These are phyloP conservation scores for Hyles vespertilio DNA, from an alignment of 1,140 invertebrate genomes.

Conservation along the genomic window DNA sequence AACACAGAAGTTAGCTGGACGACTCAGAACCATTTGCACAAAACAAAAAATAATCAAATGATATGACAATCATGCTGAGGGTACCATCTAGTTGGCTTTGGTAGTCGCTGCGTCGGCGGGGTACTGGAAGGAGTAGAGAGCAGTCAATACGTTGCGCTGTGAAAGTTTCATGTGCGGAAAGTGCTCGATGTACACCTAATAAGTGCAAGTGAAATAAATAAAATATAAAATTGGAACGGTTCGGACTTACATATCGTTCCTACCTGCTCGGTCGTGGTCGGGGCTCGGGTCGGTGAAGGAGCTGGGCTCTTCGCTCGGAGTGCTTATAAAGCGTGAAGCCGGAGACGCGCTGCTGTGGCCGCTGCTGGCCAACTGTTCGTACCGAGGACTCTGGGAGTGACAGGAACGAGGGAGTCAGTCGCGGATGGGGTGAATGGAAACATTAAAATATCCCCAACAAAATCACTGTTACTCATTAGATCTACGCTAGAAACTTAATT, in stretches of 20 bases:
- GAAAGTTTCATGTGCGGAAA: slow-evolving; percentile 3
- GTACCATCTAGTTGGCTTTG: slow-evolving; percentile 14
- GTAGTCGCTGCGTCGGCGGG: too few species aligned
- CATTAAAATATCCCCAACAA: too few species aligned
- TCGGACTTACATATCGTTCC: slow-evolving; percentile 75
- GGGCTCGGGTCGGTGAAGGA: slow-evolving; percentile 65
- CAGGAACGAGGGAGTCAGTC: not conserved
- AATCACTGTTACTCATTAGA: too few species aligned
- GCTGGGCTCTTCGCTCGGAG: slow-evolving; percentile 56
- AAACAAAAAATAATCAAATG: slow-evolving; percentile 27
- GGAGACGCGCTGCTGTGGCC: slow-evolving; percentile 66
- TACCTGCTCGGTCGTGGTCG: slow-evolving; percentile 72
- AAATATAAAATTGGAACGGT: slow-evolving; percentile 71
- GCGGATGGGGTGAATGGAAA: too few species aligned
- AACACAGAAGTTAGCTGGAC: slow-evolving; percentile 6
- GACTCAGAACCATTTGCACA: slow-evolving; percentile 53
- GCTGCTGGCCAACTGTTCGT: slow-evolving; percentile 69
- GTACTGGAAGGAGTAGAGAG: too few species aligned
- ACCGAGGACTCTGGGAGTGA: slow-evolving; percentile 60
- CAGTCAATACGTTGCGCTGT: too few species aligned
- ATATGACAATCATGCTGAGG: slow-evolving; percentile 40
- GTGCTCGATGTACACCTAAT: not conserved
- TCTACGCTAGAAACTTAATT: too few species aligned
- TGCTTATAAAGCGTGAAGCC: slow-evolving; percentile 53
- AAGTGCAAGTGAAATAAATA: slow-evolving; percentile 43